Evolutionary conservation across 2,113 vertebrate genomes (phyloP).

Genomic region (Corvus hawaiiensis): DNA sequence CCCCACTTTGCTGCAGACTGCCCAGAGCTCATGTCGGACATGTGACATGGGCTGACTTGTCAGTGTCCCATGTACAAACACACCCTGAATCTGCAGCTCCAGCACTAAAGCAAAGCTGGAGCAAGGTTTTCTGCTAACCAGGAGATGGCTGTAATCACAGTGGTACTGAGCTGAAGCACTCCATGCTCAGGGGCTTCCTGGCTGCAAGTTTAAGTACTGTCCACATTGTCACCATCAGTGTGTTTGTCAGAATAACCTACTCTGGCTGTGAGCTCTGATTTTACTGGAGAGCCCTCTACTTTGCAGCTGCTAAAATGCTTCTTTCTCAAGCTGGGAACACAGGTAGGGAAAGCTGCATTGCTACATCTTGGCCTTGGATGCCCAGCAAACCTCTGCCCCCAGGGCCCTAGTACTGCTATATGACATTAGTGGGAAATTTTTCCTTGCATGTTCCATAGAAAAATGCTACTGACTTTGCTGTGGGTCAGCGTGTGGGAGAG

Average conservation of each 20-base stretch:
- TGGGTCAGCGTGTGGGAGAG: not conserved
- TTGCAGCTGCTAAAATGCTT: not conserved
- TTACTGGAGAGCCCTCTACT: not conserved
- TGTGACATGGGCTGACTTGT: not conserved
- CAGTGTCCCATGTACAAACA: not conserved
- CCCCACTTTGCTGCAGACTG: not conserved
- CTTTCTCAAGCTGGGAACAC: fast-evolving
- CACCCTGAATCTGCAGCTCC: not conserved
- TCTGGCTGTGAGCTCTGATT: not conserved
- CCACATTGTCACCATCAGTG: not conserved
- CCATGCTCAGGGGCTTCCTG: not conserved
- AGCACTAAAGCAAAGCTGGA: not conserved
- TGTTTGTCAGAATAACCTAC: not conserved
- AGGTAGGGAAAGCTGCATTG: not conserved
- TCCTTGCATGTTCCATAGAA: not conserved
- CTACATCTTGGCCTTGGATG: not conserved
- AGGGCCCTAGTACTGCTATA: not conserved
- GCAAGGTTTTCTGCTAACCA: not conserved
- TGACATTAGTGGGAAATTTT: not conserved
- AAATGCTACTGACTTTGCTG: not conserved
- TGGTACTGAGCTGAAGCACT: not conserved
- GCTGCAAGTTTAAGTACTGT: not conserved
- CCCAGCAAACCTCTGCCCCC: not conserved
- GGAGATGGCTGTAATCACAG: not conserved
- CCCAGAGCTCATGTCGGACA: fast-evolving